Conservation (phyloP, 2,888 invertebrate species). For the Sminthurides aquaticus region DNA sequence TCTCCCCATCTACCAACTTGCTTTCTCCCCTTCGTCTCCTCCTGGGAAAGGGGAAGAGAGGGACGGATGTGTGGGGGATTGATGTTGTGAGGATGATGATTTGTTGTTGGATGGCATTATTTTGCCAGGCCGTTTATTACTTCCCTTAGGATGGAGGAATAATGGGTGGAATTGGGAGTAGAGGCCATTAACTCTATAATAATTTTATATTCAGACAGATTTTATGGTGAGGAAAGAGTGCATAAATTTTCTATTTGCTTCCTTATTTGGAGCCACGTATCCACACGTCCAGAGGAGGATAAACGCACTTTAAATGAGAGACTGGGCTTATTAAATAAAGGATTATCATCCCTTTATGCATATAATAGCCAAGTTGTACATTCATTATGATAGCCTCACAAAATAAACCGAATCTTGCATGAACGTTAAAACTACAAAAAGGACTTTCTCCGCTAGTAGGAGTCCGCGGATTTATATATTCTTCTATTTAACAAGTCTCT, state of each 20-base stretch:
- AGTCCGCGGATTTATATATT: too few species aligned
- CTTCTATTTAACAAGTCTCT: too few species aligned
- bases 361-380: too few species aligned
- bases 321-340: too few species aligned
- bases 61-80: neutral
- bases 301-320: neutral
- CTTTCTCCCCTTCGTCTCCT: neutral
- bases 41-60: neutral
- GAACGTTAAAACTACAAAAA: too few species aligned
- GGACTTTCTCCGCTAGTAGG: too few species aligned
- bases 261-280: too few species aligned
- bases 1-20: too few species aligned
- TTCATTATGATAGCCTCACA: too few species aligned
- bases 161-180: neutral
- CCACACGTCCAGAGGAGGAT: too few species aligned
- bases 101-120: neutral
- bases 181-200: neutral
- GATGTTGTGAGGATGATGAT: neutral
- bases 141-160: neutral
- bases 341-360: too few species aligned
- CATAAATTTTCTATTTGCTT: slow-evolving; percentile 32
- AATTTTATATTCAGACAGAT: slow-evolving; percentile 26
- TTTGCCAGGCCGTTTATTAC: neutral
- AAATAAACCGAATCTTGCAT: too few species aligned
- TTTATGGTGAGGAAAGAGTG: slow-evolving; percentile 38